phyloP scores from a whole-genome alignment of 2,888 invertebrate genomes.

The Drosophila dives region DNA sequence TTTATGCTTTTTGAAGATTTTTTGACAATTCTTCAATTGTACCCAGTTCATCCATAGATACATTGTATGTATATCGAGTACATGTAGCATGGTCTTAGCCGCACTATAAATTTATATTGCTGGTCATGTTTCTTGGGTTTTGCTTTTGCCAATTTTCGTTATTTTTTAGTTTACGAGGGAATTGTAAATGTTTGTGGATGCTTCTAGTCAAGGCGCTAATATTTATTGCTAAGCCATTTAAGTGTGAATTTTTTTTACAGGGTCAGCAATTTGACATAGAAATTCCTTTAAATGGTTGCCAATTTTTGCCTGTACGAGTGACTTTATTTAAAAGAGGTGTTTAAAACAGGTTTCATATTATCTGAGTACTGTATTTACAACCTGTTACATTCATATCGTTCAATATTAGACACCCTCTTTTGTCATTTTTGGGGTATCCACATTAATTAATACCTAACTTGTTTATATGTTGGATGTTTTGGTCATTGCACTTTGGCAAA shows the following conservation, averaged over 20 bases:
- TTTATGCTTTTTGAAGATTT: conserved; percentile 52
- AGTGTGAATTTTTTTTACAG: conserved; percentile 38
- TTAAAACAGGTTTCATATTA: not conserved
- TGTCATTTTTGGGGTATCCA: not conserved
- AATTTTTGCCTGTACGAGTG: not conserved
- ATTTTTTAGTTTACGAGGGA: conserved; percentile 21
- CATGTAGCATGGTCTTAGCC: conserved; percentile 20
- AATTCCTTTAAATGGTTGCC: conserved; percentile 1
- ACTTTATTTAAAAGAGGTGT: not conserved
- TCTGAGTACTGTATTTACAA: not conserved
- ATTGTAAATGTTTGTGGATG: conserved; percentile 27
- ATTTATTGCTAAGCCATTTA: conserved; percentile 10
- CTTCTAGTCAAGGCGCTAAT: conserved; percentile 42
- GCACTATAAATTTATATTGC: conserved; percentile 57
- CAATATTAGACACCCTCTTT: not conserved
- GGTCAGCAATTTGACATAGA: conserved; percentile 26
- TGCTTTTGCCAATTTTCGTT: conserved; percentile 45
- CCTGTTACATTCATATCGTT: not conserved
- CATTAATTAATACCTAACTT: not conserved
- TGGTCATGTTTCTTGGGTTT: conserved; percentile 55
- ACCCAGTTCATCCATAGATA: conserved; percentile 33
- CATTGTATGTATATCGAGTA: conserved; percentile 2
- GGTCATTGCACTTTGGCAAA: conserved; percentile 48
- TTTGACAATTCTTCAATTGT: conserved; percentile 77
- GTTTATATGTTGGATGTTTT: conserved; percentile 14